phyloP scores from a whole-genome alignment of 2,113 vertebrate species.

The Eleginops maclovinus region DNA sequence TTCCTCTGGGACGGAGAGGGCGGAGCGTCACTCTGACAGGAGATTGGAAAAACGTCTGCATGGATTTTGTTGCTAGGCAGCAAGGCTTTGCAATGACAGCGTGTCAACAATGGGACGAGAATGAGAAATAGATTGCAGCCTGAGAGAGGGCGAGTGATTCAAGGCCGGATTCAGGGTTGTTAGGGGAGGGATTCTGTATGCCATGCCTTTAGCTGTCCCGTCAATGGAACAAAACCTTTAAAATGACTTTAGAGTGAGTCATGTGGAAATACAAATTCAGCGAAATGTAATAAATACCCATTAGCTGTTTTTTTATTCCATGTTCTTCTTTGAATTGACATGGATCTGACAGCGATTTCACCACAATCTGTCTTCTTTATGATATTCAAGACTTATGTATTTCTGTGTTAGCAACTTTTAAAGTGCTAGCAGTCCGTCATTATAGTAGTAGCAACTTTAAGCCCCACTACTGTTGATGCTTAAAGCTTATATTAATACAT shows the following conservation, averaged over 20 bases:
- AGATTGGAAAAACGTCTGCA: constrained; percentile 66
- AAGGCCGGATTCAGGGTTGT: background rate
- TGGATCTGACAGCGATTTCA: too few relatives aligned
- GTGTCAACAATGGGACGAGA: constrained; percentile 72
- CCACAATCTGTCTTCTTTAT: too few relatives aligned
- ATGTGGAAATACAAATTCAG: background rate
- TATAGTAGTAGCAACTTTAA: too few relatives aligned
- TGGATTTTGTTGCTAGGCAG: constrained; percentile 74
- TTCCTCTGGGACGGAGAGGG: constrained; percentile 54
- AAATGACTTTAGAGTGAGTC: constrained; percentile 20
- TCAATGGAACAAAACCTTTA: constrained; percentile 30
- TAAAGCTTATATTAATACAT: too few relatives aligned
- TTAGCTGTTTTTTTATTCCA: too few relatives aligned
- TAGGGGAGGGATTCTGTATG: background rate
- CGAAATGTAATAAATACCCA: too few relatives aligned
- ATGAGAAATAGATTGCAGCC: constrained; percentile 68
- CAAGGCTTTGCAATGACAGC: constrained; percentile 59
- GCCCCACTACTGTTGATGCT: too few relatives aligned
- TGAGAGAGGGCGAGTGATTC: constrained; percentile 48
- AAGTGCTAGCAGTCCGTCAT: too few relatives aligned
- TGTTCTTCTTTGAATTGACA: too few relatives aligned
- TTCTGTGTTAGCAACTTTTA: too few relatives aligned
- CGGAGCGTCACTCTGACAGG: constrained; percentile 48
- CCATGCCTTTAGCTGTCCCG: background rate
- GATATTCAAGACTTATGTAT: too few relatives aligned